Percentiles rank a stretch among this genome's conserved stretches.
phyloP scores from a whole-genome alignment of 2,797 vertebrate species.

The Euphonia xanthogaster region DNA sequence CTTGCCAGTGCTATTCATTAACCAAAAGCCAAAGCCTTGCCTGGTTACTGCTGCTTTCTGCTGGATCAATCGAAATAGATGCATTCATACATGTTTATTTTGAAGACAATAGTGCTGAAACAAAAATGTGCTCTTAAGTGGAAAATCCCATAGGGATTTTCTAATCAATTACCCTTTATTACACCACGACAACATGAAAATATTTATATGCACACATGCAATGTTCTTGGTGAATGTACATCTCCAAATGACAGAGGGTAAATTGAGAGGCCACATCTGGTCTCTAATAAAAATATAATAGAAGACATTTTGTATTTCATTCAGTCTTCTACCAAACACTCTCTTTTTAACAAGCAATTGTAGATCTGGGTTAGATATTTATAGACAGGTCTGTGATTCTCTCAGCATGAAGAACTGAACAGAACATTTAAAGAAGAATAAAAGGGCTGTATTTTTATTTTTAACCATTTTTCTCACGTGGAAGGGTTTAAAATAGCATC shows the following conservation, averaged over 20 bases:
- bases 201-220: slow-evolving; percentile 41
- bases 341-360: slow-evolving; percentile 47
- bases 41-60: neutral
- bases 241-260: slow-evolving; percentile 41
- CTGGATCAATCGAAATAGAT: slow-evolving; percentile 3
- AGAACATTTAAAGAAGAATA: slow-evolving; percentile 56
- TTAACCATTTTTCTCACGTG: slow-evolving; percentile 53
- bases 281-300: slow-evolving; percentile 49
- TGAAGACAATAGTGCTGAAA: slow-evolving; percentile 13
- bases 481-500: slow-evolving; percentile 48
- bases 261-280: slow-evolving; percentile 55
- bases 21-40: neutral
- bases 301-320: slow-evolving; percentile 32
- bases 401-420: slow-evolving; percentile 53
- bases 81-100: neutral
- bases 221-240: slow-evolving; percentile 39
- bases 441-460: slow-evolving; percentile 62
- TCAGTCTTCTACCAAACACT: slow-evolving; percentile 43
- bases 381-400: slow-evolving; percentile 65
- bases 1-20: neutral
- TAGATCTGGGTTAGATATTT: slow-evolving; percentile 78
- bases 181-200: slow-evolving; percentile 45
- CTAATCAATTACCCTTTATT: slow-evolving; percentile 52
- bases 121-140: slow-evolving; percentile 20
- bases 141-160: slow-evolving; percentile 27